Evolutionary conservation across 2,888 invertebrate species (phyloP).

Genomic region (Saturnia japonica): DNA sequence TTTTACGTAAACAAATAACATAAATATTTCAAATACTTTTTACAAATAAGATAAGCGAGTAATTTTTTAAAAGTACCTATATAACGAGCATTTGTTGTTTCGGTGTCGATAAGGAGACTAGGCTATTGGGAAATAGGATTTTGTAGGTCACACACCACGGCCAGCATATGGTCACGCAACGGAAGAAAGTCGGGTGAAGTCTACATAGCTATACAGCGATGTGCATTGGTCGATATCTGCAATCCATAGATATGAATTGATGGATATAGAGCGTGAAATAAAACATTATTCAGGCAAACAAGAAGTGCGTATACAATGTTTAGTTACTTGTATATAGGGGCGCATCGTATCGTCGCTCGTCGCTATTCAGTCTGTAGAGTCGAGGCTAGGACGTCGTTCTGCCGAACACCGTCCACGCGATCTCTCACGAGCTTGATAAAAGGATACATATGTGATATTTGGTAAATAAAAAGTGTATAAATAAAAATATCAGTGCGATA

Average conservation of each 20-base stretch:
- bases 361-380: slow-evolving; percentile 60
- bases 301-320: slow-evolving; percentile 55
- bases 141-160: slow-evolving; percentile 4
- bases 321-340: slow-evolving; percentile 66
- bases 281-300: slow-evolving; percentile 68
- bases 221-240: slow-evolving; percentile 51
- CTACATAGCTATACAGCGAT: slow-evolving; percentile 42
- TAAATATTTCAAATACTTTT: background rate
- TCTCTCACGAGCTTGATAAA: slow-evolving; percentile 49
- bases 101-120: background rate
- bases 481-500: slow-evolving; percentile 64
- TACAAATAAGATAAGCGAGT: no score
- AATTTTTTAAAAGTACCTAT: background rate
- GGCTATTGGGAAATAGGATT: slow-evolving; percentile 7
- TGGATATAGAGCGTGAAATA: slow-evolving; percentile 78
- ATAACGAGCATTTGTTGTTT: background rate
- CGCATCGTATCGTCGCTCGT: slow-evolving; percentile 53
- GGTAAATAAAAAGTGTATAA: slow-evolving; percentile 77
- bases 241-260: slow-evolving; percentile 69
- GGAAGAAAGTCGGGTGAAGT: slow-evolving; percentile 54
- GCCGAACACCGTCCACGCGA: slow-evolving; percentile 39
- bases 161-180: slow-evolving; percentile 23
- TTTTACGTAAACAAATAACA: no score
- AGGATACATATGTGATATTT: slow-evolving; percentile 70
- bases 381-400: slow-evolving; percentile 52